These are phyloP conservation scores for Argyrosomus regius DNA, from an alignment of 2,797 vertebrate genomes.

Conservation along the genomic window DNA sequence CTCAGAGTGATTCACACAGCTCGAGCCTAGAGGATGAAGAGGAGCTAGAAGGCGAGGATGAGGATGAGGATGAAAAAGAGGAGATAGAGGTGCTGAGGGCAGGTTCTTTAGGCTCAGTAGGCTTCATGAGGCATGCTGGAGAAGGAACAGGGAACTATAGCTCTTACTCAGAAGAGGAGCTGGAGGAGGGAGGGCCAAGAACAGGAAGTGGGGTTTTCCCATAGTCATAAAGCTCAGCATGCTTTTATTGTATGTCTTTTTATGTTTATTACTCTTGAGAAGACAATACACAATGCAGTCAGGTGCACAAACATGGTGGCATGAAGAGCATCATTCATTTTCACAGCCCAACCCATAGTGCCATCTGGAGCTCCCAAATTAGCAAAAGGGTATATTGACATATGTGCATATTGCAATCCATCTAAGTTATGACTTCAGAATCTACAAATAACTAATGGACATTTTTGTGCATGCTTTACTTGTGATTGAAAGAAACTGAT, in stretches of 20 bases:
- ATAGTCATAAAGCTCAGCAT: slow-evolving; percentile 51
- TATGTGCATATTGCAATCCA: slow-evolving; percentile 8
- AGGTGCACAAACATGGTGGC: slow-evolving; percentile 20
- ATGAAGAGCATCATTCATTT: slow-evolving; percentile 14
- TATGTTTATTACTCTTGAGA: slow-evolving; percentile 38
- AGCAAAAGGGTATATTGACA: not conserved
- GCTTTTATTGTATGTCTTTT: slow-evolving; percentile 32
- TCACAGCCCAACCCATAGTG: slow-evolving; percentile 1
- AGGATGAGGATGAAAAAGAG: slow-evolving; percentile 80
- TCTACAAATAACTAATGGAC: slow-evolving; percentile 7
- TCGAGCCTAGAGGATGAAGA: slow-evolving; percentile 82
- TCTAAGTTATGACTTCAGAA: slow-evolving; percentile 11
- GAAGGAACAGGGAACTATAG: slow-evolving; percentile 80
- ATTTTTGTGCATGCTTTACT: slow-evolving; percentile 19
- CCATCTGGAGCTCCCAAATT: not conserved
- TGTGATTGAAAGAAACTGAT: slow-evolving; percentile 11
- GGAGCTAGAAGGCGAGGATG: slow-evolving; percentile 79
- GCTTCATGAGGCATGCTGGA: slow-evolving; percentile 71
- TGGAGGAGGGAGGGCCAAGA: slow-evolving; percentile 69
- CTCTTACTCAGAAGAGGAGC: slow-evolving; percentile 85
- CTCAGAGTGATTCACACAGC: slow-evolving; percentile 69
- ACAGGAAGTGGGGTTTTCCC: slow-evolving; percentile 81
- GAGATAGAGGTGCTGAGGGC: slow-evolving; percentile 62
- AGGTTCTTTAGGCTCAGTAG: slow-evolving; percentile 53
- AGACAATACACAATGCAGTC: slow-evolving; percentile 35